Conservation (phyloP, 2,888 invertebrate genomes). For the Thysanoteuthis rhombus region DNA sequence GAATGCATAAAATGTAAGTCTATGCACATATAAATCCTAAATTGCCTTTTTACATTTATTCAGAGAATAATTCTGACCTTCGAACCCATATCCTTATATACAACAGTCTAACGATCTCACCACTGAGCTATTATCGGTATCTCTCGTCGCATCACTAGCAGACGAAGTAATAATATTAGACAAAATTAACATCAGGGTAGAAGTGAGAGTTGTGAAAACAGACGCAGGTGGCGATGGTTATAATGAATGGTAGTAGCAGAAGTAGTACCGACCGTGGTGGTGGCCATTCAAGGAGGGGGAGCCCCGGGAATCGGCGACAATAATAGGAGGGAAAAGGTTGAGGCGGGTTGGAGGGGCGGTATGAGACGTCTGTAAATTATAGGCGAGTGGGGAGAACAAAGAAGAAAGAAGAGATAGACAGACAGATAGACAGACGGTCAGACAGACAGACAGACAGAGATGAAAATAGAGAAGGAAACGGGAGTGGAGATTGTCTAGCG, state of each 20-base stretch:
- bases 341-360: not conserved
- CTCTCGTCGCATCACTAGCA: not conserved
- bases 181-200: too few relatives aligned
- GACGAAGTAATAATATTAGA: not conserved
- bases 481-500: not conserved
- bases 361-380: not conserved
- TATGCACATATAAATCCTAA: too few relatives aligned
- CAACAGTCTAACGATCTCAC: too few relatives aligned
- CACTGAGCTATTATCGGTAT: not conserved
- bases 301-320: not conserved
- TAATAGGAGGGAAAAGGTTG: not conserved
- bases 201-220: not conserved
- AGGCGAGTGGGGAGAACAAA: not conserved
- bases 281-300: not conserved
- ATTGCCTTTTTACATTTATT: too few relatives aligned
- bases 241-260: not conserved
- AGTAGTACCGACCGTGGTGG: not conserved
- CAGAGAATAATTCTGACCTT: too few relatives aligned
- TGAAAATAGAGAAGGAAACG: not conserved
- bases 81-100: too few relatives aligned
- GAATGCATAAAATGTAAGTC: too few relatives aligned
- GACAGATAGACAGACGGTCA: not conserved
- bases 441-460: not conserved
- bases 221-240: not conserved
- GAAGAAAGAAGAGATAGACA: not conserved